Evolutionary conservation across 1,140 invertebrate genomes (phyloP).

Genomic region (Antheraea mylitta): DNA sequence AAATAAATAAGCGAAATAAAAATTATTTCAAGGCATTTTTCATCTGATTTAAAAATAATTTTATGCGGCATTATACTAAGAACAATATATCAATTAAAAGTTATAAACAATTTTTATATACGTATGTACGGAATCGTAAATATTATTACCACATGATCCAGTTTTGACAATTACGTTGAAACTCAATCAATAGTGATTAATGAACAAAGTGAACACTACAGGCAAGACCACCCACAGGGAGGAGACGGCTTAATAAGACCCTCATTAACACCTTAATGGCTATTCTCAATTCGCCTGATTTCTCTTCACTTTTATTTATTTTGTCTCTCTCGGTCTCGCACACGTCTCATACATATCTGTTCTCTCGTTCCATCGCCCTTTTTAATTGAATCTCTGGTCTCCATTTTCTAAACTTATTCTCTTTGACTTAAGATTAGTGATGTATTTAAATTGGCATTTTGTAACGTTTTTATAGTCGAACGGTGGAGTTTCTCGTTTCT

Average conservation of each 20-base stretch:
- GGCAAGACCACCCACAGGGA: conserved; percentile 66
- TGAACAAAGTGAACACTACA: conserved; percentile 54
- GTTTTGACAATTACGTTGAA: conserved; percentile 62
- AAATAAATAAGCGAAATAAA: no score
- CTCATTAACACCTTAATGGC: conserved; percentile 76
- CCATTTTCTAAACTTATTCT: conserved; percentile 69
- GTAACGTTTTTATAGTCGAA: conserved; percentile 60
- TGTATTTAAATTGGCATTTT: conserved; percentile 72
- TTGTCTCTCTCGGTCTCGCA: conserved; percentile 42
- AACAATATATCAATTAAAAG: no score
- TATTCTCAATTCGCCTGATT: conserved; percentile 73
- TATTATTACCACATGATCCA: conserved; percentile 27
- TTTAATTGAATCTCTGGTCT: conserved; percentile 68
- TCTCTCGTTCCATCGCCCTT: conserved; percentile 44
- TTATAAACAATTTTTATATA: no score
- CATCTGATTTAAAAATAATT: no score
- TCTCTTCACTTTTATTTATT: conserved; percentile 66
- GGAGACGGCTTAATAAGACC: conserved; percentile 74
- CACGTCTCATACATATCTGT: conserved; percentile 26
- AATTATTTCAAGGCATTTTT: no score
- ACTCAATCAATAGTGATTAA: conserved; percentile 63
- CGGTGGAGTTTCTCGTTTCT: conserved; percentile 26
- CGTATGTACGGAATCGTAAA: not conserved
- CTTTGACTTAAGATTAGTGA: conserved; percentile 75
- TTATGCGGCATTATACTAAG: no score